Base-by-base conservation (phyloP, 2,888 invertebrate species). In the Exocentrus adspersus region DNA sequence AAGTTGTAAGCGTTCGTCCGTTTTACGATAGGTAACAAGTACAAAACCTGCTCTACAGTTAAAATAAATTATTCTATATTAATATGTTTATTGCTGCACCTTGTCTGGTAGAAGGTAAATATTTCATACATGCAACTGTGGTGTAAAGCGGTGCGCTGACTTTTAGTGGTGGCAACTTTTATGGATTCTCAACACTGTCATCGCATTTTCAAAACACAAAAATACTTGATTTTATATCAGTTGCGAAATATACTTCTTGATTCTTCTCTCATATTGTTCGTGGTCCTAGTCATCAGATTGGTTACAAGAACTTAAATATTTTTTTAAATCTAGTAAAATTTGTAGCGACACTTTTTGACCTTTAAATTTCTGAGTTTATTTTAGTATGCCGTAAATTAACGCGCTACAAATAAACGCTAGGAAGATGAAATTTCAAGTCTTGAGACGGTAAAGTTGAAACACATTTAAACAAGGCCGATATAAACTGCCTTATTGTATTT, bases 401-500 rank as follows among this genome's bases (percentile, higher is more conserved):
- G 1, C 14, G 6, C 24, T 24, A 28, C 1, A 48, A 48, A 28
- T 48, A 48, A 24, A 21, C 48, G 9, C 6, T n/a, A 5, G 16
- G 17, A 48, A 58, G 21, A 20, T 21, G 16, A 37, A 46, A 24
- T 58, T 41, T n/a, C n/a, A n/a, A n/a, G 41, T 37, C 58, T 24
- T 7, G 24, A 52, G 16, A 32, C 32, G 32, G 12, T 42, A 48
- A 59, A 66, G 60, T 58, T 64, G 58, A 63, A 51, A 3, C 12
- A 21, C 20, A 5, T 46, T 61, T 69, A 68, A 66, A 65, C 58
- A 19, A 46, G 60, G 60, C 61, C 41, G 60, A 65, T 56, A 67
- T 64, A 63, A 63, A 64, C 65, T 59, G 57, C 48, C 67, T 62
- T 65, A 65, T 67, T 68, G 62, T 67, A 65, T 68, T 68, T 67